Evolutionary conservation across 1,140 invertebrate genomes (phyloP), one percentile per base, ranked within the genome.

Genomic region (Scaptomyza graminum): DNA sequence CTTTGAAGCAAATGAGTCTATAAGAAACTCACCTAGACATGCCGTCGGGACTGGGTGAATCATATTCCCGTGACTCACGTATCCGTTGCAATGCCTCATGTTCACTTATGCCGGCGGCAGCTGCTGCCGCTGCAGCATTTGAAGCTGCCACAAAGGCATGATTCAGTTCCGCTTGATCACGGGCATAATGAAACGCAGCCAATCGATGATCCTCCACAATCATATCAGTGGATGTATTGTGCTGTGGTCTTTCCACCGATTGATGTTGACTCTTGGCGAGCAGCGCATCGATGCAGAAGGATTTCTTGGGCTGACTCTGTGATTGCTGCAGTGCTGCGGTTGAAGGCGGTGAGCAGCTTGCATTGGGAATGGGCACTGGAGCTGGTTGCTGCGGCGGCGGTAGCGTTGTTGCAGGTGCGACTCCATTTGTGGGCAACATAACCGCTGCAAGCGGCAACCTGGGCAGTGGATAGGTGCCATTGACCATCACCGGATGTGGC

Each of bases 231-330:
- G 69, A 25, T 49, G 25, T 28, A 8, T 16, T 15, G 11, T 16
- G 15, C 18, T n/a, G 54, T 31, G 56, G 67, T 13, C 59, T 50
- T 0, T 79, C 77, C n/a, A 55, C 65, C 22, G 69, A 13, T 34
- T 67, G 74, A 43, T 79, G 66, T 52, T 73, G 91, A 44, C 72
- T 92, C 67, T 92, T 91, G 25, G 91, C 94, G 11, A 95, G 77
- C n/a, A 95, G 83, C 0, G 94, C 94, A 52, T 95, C 95, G 56
- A 95, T 95, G 77, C 94, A 95, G 77, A 95, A 95, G 0, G 94
- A 95, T 8, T 93, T 94, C 56, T 94, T 94, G 7, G 90, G 90
- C 49, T 90, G 89, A 44, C 81, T 85, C 39, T 81, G 81, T 31
- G 81, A 39, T 15, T 82, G 57, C 41, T 64, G 64, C 25, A 64